These are phyloP conservation scores for Apomyelois bistriatella DNA, from an alignment of 2,888 invertebrate species.

Conservation along the genomic window DNA sequence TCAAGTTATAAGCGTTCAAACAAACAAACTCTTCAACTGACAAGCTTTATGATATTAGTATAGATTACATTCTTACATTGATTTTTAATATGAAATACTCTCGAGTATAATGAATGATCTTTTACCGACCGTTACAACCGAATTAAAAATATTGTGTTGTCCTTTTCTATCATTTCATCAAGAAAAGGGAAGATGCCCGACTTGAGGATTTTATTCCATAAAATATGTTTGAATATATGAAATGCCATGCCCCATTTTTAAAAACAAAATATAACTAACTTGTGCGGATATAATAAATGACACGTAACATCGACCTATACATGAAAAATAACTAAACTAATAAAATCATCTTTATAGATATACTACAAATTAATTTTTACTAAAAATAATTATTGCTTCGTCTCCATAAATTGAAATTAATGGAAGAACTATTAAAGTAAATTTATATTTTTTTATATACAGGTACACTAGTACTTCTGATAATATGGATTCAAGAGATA, in stretches of 20 bases:
- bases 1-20: too few species aligned
- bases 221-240: too few species aligned
- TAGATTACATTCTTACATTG: too few species aligned
- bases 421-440: conserved; percentile 52
- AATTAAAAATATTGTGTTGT: too few species aligned
- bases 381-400: conserved; percentile 62
- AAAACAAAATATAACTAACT: conserved; percentile 33
- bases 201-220: too few species aligned
- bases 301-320: conserved; percentile 42
- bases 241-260: not conserved
- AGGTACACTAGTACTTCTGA: conserved; percentile 15
- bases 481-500: conserved; percentile 2
- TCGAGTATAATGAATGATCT: too few species aligned
- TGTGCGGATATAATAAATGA: conserved; percentile 51
- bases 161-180: too few species aligned
- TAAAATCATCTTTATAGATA: conserved; percentile 51
- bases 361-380: conserved; percentile 48
- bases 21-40: too few species aligned
- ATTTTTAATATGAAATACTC: too few species aligned
- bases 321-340: conserved; percentile 42
- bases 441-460: conserved; percentile 23
- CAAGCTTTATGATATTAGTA: too few species aligned
- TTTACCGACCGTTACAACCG: too few species aligned
- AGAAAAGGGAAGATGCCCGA: too few species aligned
- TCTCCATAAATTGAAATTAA: conserved; percentile 39